Evolutionary conservation across 2,797 vertebrate species (phyloP).

Genomic region (Sarcophilus harrisii): DNA sequence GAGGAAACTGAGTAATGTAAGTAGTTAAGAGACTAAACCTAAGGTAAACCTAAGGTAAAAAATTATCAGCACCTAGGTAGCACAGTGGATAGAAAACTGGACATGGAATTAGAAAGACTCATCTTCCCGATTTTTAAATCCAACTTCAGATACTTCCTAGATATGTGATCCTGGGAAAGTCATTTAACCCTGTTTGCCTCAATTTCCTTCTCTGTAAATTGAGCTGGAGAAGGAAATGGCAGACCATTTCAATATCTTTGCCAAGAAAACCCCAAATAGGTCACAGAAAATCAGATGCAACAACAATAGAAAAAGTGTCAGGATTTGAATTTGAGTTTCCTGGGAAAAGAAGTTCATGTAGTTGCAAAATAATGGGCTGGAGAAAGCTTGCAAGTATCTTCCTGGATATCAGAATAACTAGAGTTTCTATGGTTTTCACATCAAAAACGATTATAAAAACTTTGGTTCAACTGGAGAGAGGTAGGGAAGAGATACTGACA

Average conservation of each 20-base stretch:
- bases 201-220: no score
- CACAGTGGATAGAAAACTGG: no score
- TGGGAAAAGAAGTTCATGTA: not conserved
- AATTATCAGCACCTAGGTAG: not conserved
- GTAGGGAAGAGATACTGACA: not conserved
- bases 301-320: no score
- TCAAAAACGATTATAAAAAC: not conserved
- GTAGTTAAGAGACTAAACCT: not conserved
- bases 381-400: not conserved
- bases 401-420: not conserved
- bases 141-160: no score
- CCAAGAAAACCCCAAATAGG: no score
- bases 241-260: no score
- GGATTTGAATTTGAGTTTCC: not conserved
- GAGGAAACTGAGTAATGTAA: not conserved
- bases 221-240: no score
- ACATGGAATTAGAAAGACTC: no score
- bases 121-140: no score
- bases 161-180: no score
- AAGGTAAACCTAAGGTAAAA: not conserved
- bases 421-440: not conserved
- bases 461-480: not conserved
- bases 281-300: no score
- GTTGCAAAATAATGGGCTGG: not conserved
- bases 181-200: no score